Conservation (phyloP, 2,888 invertebrate genomes). For the Drosophila merina region DNA sequence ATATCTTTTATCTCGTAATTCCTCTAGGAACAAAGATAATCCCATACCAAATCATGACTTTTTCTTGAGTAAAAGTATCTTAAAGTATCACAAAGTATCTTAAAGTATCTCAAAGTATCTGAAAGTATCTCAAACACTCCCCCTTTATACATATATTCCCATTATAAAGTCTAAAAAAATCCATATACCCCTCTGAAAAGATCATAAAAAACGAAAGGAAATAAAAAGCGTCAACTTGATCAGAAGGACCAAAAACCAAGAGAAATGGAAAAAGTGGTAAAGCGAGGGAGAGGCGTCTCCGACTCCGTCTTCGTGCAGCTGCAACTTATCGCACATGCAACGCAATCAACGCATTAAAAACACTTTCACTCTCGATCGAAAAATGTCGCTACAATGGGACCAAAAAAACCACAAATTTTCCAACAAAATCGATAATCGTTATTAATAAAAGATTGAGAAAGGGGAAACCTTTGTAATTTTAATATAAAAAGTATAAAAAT, state of each 20-base stretch:
- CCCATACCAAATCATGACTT: too few species aligned
- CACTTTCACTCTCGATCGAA: slow-evolving; percentile 52
- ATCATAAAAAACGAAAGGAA: slow-evolving; percentile 14
- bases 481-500: too few species aligned
- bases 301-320: slow-evolving; percentile 18
- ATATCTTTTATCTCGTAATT: too few species aligned
- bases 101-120: neutral
- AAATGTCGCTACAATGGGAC: too few species aligned
- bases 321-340: slow-evolving; percentile 42
- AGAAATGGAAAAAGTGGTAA: slow-evolving; percentile 3
- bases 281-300: slow-evolving; percentile 3
- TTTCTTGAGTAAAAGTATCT: slow-evolving; percentile 4
- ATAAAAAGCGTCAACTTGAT: slow-evolving; percentile 45
- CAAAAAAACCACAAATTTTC: too few species aligned
- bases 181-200: neutral
- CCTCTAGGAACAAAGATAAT: too few species aligned
- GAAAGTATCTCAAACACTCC: too few species aligned
- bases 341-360: slow-evolving; percentile 57
- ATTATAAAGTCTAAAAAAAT: too few species aligned
- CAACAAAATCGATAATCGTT: too few species aligned
- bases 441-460: too few species aligned
- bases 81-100: neutral
- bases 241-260: slow-evolving; percentile 30
- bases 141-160: too few species aligned
- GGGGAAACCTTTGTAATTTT: too few species aligned